Percentiles rank a stretch among this genome's conserved stretches.
Conservation (phyloP, 2,113 vertebrate genomes). For the Willisornis vidua region DNA sequence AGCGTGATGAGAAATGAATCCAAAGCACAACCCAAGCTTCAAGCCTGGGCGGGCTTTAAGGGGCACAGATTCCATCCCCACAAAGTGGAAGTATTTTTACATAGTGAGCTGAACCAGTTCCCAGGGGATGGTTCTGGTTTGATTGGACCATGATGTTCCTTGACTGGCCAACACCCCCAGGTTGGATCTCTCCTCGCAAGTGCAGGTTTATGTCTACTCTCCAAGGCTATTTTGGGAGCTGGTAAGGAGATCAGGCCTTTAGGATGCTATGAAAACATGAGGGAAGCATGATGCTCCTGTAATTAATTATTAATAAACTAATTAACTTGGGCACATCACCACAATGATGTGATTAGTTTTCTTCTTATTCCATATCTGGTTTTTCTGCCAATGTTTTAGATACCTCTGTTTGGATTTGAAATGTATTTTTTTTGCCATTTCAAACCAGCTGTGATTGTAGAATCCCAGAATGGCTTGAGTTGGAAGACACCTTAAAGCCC, state of each 20-base stretch:
- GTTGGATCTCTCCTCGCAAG: not conserved
- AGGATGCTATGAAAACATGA: not conserved
- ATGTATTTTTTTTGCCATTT: not conserved
- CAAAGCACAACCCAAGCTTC: not conserved
- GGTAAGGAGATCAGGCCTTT: not conserved
- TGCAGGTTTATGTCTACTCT: not conserved
- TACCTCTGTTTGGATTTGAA: not conserved
- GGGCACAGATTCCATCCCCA: not conserved
- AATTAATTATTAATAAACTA: not conserved
- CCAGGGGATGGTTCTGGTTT: not conserved
- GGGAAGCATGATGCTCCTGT: not conserved
- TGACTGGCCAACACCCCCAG: not conserved
- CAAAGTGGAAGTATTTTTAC: not conserved
- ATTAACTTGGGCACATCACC: not conserved
- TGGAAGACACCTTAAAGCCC: not conserved
- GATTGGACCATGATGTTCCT: not conserved
- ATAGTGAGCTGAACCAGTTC: not conserved
- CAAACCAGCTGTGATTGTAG: not conserved
- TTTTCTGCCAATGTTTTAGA: not conserved
- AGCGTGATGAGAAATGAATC: not conserved
- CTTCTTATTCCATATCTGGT: fast-evolving
- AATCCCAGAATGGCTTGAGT: not conserved
- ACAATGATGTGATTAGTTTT: not conserved
- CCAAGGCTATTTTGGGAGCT: not conserved
- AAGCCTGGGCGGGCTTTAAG: not conserved